Conservation (phyloP, 2,113 vertebrate genomes). For the Corapipo altera region DNA sequence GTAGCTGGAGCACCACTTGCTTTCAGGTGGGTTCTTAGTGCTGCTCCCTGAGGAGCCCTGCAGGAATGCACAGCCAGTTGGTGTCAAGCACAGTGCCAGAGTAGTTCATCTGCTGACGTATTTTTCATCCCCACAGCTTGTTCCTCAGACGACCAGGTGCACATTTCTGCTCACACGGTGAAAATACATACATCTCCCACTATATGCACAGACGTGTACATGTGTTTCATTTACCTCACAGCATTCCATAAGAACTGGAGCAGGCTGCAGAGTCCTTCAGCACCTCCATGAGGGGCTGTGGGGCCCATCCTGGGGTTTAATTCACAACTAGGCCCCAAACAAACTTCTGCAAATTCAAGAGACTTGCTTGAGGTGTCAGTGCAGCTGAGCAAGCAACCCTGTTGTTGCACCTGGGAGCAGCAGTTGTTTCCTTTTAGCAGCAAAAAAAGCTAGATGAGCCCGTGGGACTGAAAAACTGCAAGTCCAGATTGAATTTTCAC, state of each 20-base stretch:
- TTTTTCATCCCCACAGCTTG: background rate
- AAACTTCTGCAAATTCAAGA: background rate
- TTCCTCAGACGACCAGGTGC: background rate
- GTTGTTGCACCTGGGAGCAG: background rate
- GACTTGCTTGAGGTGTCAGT: background rate
- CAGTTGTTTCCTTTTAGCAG: constrained; percentile 14
- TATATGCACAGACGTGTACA: rapidly evolving
- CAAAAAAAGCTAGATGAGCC: constrained; percentile 1
- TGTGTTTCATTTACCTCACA: background rate
- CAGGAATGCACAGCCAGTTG: rapidly evolving
- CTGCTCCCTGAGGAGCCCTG: background rate
- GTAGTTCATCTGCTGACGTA: rapidly evolving
- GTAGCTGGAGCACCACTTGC: rapidly evolving
- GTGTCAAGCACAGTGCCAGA: background rate
- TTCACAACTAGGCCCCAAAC: background rate
- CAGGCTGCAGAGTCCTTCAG: background rate
- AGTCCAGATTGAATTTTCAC: constrained; percentile 1
- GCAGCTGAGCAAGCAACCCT: background rate
- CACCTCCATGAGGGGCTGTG: rapidly evolving
- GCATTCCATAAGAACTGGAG: background rate
- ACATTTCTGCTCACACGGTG: background rate
- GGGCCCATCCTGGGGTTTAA: background rate
- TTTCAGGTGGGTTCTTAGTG: background rate
- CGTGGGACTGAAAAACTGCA: constrained; percentile 22
- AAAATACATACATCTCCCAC: background rate